These are phyloP conservation scores for Gymnosoma rotundatum DNA, from an alignment of 2,888 invertebrate genomes.

Conservation along the genomic window DNA sequence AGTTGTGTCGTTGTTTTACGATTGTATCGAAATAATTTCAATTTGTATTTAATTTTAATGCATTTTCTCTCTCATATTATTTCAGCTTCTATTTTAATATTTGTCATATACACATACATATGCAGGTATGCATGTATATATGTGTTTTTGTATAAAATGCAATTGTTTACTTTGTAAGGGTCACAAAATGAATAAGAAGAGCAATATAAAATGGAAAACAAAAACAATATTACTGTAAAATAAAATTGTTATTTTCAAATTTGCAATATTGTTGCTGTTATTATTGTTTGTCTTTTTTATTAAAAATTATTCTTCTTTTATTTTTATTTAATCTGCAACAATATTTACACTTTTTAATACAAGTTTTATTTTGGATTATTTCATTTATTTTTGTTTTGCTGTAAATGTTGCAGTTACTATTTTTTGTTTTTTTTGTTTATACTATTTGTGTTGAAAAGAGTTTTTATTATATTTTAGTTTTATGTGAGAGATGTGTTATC, in stretches of 20 bases:
- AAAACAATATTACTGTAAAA: conserved; percentile 26
- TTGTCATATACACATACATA: not conserved
- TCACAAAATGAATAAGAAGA: conserved; percentile 8
- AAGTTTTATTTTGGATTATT: conserved; percentile 11
- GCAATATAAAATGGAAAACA: not conserved
- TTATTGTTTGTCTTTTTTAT: not conserved
- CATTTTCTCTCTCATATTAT: conserved; percentile 35
- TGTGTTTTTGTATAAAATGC: conserved; percentile 2
- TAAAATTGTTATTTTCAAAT: conserved; percentile 43
- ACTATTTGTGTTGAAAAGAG: too few relatives aligned
- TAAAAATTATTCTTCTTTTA: not conserved
- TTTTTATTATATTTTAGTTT: too few relatives aligned
- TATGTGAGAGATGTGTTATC: too few relatives aligned
- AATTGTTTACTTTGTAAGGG: conserved; percentile 13
- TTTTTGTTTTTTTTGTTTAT: not conserved
- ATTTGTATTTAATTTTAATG: conserved; percentile 68
- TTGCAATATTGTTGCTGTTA: conserved; percentile 31
- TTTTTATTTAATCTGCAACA: conserved; percentile 7
- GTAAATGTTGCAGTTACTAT: not conserved
- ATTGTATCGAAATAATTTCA: conserved; percentile 66
- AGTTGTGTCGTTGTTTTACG: conserved; percentile 55
- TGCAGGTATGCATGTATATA: not conserved
- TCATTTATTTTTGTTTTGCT: not conserved
- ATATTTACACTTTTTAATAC: conserved; percentile 36
- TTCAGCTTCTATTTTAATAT: not conserved